Base-by-base conservation (phyloP, 2,113 vertebrate genomes). In the Oncorhynchus kisutch region DNA sequence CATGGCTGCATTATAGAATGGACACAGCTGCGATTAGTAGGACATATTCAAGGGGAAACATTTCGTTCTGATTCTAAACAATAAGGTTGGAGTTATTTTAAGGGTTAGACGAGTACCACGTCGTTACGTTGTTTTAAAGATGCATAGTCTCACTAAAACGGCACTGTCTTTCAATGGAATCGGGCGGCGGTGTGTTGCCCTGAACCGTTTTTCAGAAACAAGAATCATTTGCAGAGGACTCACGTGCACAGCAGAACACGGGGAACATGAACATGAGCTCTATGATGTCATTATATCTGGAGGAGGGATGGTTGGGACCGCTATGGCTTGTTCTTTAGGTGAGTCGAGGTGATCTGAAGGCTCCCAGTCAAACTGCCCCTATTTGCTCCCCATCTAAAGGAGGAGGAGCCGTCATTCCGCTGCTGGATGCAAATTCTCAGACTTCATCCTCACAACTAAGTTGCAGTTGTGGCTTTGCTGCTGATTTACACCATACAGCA, bases 211-310 rank as follows among this genome's bases (percentile, higher is more conserved):
- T 11, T 74, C 81, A 65, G 67, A 66, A 75, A 18, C 82, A 11
- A 87, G 84, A 83, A 57, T 76, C 16, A 60, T 81, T 65, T 80
- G 14, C n/a, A 76, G 81, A 72, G 68, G 84, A 6, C 34, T 89
- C 54, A 70, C 72, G 77, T 80, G 76, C 76, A 39, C 79, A 27
- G 71, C 79, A 27, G 71, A 84, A 12, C 77, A 84, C 6, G 78
- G 67, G 1, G 82, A 75, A 3, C 72, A 83, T 0, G 81, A 84
- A 31, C 88, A 79, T 75, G 87, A 91, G 11, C 92, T 97, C 20
- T 99, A 97, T 90, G 97, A 99, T 74, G 93, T 98, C 66, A 91
- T 99, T 78, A 96, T 99, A 87, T 96, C 97, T 0, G 97, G 97
- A 45, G 97, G 98, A 82, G 98, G 98, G 20, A 94, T 99, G 95